phyloP scores from a whole-genome alignment of 2,888 invertebrate species.

The Pyrrhosoma nymphula region DNA sequence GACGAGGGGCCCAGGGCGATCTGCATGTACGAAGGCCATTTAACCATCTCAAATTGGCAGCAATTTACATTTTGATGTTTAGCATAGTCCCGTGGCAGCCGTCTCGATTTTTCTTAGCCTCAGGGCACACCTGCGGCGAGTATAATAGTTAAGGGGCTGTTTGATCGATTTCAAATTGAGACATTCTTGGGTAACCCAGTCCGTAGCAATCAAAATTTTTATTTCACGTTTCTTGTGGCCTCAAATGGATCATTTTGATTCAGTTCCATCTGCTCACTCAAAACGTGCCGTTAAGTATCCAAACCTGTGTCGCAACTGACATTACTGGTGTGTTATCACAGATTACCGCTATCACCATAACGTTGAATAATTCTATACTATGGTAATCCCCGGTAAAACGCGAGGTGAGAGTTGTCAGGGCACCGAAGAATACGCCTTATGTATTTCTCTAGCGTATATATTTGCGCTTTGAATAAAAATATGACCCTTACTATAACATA shows the following conservation, averaged over 20 bases:
- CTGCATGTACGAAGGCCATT: not conserved
- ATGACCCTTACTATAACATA: no score
- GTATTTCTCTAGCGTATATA: no score
- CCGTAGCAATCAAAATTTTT: not conserved
- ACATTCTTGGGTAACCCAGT: not conserved
- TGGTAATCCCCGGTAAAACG: no score
- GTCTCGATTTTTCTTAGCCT: not conserved
- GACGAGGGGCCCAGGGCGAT: not conserved
- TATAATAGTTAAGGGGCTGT: not conserved
- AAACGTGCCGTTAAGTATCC: no score
- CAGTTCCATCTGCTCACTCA: no score
- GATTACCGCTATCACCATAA: no score
- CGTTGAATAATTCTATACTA: no score
- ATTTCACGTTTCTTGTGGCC: not conserved
- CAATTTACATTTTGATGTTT: not conserved
- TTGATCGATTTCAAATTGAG: not conserved
- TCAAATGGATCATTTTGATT: not conserved
- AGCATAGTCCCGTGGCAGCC: not conserved
- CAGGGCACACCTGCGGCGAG: not conserved
- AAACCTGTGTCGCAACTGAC: no score
- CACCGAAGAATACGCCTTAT: no score
- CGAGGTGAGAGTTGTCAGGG: no score
- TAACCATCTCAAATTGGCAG: not conserved
- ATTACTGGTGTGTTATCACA: no score
- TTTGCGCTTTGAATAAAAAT: no score